These are phyloP conservation scores for Macrocentrus cingulum DNA, from an alignment of 1,140 invertebrate genomes.

Conservation along the genomic window DNA sequence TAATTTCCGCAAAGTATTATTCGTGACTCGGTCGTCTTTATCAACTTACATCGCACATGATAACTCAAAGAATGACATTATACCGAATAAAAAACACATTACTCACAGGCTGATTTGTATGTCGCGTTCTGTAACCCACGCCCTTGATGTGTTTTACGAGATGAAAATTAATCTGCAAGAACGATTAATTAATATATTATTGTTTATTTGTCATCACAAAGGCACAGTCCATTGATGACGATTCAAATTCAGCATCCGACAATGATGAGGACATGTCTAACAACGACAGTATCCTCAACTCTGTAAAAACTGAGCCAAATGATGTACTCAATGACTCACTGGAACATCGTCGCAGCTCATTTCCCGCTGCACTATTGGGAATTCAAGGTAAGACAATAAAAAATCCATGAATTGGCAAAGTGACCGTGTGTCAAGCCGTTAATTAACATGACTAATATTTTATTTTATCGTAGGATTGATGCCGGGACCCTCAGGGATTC, in stretches of 20 bases:
- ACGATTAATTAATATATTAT: conserved; percentile 5
- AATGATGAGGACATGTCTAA: conserved; percentile 68
- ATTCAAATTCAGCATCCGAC: conserved; percentile 67
- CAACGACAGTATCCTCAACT: conserved; percentile 67
- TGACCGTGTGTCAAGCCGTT: not conserved
- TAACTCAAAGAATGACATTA: no score
- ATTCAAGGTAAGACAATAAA: conserved; percentile 65
- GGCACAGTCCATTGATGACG: conserved; percentile 76
- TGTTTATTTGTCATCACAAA: conserved; percentile 37
- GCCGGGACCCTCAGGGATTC: conserved; percentile 81
- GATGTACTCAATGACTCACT: conserved; percentile 58
- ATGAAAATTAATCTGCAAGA: no score
- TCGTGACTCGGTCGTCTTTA: no score
- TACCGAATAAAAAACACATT: no score
- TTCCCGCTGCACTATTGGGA: conserved; percentile 71
- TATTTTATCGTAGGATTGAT: conserved; percentile 65
- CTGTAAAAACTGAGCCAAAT: conserved; percentile 65
- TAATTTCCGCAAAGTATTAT: no score
- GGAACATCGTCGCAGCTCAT: conserved; percentile 59
- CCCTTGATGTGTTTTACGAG: no score
- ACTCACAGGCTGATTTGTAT: no score
- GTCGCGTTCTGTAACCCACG: no score
- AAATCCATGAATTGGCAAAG: not conserved
- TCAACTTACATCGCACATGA: no score
- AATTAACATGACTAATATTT: not conserved